Evolutionary conservation across 2,888 invertebrate species (phyloP), one percentile per base, ranked within the genome.

Genomic region (Nezara viridula): DNA sequence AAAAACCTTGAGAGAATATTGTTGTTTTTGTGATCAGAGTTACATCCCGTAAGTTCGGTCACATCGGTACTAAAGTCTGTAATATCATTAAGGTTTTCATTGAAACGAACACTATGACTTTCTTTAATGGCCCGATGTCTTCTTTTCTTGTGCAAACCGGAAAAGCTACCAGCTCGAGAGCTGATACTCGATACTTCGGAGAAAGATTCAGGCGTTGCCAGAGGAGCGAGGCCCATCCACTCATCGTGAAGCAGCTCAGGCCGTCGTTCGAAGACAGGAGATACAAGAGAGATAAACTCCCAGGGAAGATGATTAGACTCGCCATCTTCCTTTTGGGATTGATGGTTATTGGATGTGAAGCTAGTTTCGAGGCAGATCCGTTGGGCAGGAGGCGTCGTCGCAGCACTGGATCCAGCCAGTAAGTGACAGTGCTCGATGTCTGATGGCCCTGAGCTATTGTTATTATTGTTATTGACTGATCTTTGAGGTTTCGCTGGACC

Each of bases 191-290:
- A 96, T n/a, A 96, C 94, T 92, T 97, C 97, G 0, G 96, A 97
- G 24, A 97, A 93, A 1, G 96, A 96, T 92, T 97, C 97, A 0
- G 97, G 97, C 88, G 96, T 96, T 19, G 97, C 97, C 40, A 97
- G 92, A 0, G 97, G 97, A 0, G 97, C 97, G 90, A 95, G 93
- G 0, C 95, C 95, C 90, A 95, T 94, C 95, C 95, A 95, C 91
- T 95, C 95, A 91, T 95, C 95, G 91, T 94, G 94, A 81, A 94
- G 93, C 47, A 95, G 92, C 91, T 95, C 95, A 5, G 94, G 92
- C 90, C 93, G 93, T 86, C 90, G 88, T 49, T 91, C 91, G n/a
- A 91, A 91, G 92, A 92, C 90, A 92, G 90, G 14, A 92, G 90
- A 90, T 10, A 92, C 92, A 66, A 93, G 92, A 89, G 93, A 93